Conservation (phyloP, 2,888 invertebrate genomes). For the Podotricha telesiphe region DNA sequence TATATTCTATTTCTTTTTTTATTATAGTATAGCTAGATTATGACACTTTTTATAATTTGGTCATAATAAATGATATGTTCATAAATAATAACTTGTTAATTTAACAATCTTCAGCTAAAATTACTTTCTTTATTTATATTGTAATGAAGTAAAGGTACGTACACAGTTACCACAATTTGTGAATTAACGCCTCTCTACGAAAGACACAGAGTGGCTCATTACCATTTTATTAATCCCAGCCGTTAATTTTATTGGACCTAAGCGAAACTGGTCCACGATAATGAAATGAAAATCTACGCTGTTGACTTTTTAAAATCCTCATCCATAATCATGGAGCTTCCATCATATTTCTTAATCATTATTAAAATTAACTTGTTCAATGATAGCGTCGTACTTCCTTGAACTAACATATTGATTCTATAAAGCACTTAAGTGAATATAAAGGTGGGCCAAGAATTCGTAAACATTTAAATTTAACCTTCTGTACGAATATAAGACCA, state of each 20-base stretch:
- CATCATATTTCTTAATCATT: constrained; percentile 12
- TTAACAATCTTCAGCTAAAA: no score
- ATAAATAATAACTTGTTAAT: no score
- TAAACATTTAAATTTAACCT: no score
- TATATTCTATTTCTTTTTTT: no score
- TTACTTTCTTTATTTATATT: no score
- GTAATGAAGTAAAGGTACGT: background rate
- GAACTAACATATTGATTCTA: no score
- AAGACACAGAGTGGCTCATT: constrained; percentile 52
- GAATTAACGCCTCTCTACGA: constrained; percentile 45
- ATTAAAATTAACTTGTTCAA: background rate
- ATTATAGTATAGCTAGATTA: no score
- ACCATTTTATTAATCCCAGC: constrained; percentile 70
- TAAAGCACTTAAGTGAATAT: no score
- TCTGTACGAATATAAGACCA: no score
- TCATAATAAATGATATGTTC: no score
- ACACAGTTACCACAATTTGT: constrained; percentile 38
- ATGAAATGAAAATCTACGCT: constrained; percentile 48
- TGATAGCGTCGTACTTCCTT: background rate
- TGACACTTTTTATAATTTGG: no score
- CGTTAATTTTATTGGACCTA: constrained; percentile 69
- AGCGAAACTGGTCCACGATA: constrained; percentile 53
- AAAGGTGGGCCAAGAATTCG: no score
- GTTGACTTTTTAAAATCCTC: constrained; percentile 40
- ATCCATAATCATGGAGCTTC: constrained; percentile 37